Base-by-base conservation (phyloP, 2,797 vertebrate genomes). In the Smutsia gigantea region DNA sequence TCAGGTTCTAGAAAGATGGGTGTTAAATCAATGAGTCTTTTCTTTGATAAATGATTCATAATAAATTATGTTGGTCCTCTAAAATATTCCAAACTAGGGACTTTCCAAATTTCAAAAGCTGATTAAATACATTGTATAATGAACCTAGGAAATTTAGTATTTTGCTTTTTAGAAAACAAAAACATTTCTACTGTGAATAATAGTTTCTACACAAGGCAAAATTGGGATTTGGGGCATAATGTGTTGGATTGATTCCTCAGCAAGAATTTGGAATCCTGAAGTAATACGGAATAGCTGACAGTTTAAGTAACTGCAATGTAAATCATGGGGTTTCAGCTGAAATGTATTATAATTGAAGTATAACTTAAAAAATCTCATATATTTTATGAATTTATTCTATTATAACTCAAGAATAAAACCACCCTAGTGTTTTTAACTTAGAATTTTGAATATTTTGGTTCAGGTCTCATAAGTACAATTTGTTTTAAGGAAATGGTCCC, bases 11-110 rank as follows among this genome's bases (percentile, higher is more conserved):
- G 14, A 90, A 53, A 83, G 68, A 59, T 57, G 37, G 31, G 25
- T 64, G 9, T 74, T 79, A 83, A 77, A 68, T 49, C 61, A 78
- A 53, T 59, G 34, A 78, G 13, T 19, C 53, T 69, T 31, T 85
- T 85, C 63, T 94, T 63, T 68, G 39, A 66, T 59, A 95, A 92
- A 75, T 66, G n/a, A 75, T 87, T 87, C 49, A 82, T 87, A 68
- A 82, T 66, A 27, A 74, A 75, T 84, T 42, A 39, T 34, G 69
- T 49, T 77, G 25, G 25, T 79, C 39, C 63, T 78, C 12, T 94
- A 94, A 85, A 85, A 71, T 59, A 75, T 75, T 87, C 29, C 68
- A 82, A 59, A 87, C 39, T 66, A 82, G 51, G n/a, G 68, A 68
- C 57, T 87, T 66, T 29, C 74, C 57, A 87, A 42, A 51, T 57